Percentiles rank a stretch among this genome's conserved stretches.
phyloP scores from a whole-genome alignment of 2,888 invertebrate species.

The Leucophora obtusa region DNA sequence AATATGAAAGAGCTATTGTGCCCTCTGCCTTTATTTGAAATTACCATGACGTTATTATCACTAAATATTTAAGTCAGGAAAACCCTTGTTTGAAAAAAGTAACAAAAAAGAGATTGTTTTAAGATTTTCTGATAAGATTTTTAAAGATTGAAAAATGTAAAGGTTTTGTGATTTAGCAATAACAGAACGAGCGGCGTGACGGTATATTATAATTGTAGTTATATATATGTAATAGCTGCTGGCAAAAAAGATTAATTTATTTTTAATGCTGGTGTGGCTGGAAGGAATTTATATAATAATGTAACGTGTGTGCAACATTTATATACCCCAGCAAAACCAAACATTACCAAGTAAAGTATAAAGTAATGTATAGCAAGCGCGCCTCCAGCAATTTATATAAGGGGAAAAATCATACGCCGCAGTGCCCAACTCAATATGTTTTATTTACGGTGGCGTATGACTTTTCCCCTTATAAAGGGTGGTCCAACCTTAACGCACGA shows the following conservation, averaged over 20 bases:
- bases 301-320: too few species aligned
- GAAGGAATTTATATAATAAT: neutral
- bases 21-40: neutral
- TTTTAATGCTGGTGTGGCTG: neutral
- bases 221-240: neutral
- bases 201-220: neutral
- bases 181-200: neutral
- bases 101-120: constrained; percentile 16
- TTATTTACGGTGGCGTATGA: too few species aligned
- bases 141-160: constrained; percentile 15
- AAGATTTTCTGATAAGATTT: constrained; percentile 40
- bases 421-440: too few species aligned
- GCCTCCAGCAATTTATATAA: too few species aligned
- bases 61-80: constrained; percentile 35
- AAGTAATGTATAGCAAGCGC: too few species aligned
- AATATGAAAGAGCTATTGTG: neutral
- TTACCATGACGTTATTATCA: constrained; percentile 23
- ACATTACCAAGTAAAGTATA: too few species aligned
- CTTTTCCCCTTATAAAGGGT: too few species aligned
- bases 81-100: constrained; percentile 26
- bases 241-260: constrained; percentile 22
- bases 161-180: constrained; percentile 20
- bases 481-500: too few species aligned
- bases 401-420: too few species aligned
- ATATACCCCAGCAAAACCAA: too few species aligned